phyloP scores from a whole-genome alignment of 2,113 vertebrate species.

The Gymnogyps californianus region DNA sequence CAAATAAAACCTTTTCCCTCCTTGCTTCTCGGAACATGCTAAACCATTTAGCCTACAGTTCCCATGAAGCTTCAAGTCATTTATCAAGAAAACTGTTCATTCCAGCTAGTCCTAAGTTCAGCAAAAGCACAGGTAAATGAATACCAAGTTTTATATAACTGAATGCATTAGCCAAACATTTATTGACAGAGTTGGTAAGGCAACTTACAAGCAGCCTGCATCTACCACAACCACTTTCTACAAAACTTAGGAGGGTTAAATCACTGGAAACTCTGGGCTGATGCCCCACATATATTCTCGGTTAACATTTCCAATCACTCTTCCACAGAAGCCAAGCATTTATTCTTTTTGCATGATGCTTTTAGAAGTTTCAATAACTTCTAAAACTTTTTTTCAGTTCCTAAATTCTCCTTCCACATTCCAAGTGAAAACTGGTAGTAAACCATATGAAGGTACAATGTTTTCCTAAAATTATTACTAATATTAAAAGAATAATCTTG shows the following conservation, averaged over 20 bases:
- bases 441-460: not conserved
- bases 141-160: not conserved
- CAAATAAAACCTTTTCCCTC: not conserved
- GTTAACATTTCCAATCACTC: not conserved
- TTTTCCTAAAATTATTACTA: not conserved
- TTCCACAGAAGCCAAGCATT: not conserved
- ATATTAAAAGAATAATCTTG: not conserved
- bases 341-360: not conserved
- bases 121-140: not conserved
- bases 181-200: not conserved
- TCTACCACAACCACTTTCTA: not conserved
- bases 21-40: not conserved
- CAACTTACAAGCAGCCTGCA: not conserved
- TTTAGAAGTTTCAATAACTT: not conserved
- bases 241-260: not conserved
- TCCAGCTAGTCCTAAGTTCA: not conserved
- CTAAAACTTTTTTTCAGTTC: not conserved
- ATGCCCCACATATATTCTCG: rapidly evolving
- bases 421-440: not conserved
- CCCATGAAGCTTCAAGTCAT: not conserved
- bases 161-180: not conserved
- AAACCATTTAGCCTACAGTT: not conserved
- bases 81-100: not conserved
- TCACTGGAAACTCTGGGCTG: not conserved
- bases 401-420: not conserved